These are phyloP conservation scores for Rhegmatorhina hoffmannsi DNA, from an alignment of 2,113 vertebrate genomes.

Conservation along the genomic window DNA sequence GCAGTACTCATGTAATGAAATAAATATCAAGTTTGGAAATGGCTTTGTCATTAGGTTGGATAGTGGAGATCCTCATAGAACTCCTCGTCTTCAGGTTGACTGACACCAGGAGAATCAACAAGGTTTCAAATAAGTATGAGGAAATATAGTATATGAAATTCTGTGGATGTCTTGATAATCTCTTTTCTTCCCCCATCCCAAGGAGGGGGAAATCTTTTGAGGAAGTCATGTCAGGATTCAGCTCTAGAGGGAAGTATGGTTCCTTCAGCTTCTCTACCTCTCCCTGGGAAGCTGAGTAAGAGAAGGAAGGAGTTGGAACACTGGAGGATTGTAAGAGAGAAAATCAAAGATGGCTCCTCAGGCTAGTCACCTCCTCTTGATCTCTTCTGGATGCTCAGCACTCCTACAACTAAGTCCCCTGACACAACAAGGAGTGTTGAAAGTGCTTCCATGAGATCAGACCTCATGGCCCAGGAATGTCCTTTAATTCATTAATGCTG, in stretches of 20 bases:
- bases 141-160: neutral
- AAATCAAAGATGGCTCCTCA: neutral
- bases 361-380: neutral
- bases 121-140: neutral
- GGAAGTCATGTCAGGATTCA: neutral
- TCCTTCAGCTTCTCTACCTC: neutral
- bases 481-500: neutral
- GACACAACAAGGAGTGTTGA: neutral
- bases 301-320: neutral
- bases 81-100: neutral
- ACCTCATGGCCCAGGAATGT: neutral
- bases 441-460: neutral
- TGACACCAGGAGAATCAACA: neutral
- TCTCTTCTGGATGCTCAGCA: neutral
- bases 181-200: neutral
- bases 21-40: neutral
- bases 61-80: neutral
- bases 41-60: neutral
- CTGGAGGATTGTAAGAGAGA: neutral
- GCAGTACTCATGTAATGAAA: neutral
- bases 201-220: neutral
- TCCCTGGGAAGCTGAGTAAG: neutral
- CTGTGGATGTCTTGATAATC: neutral
- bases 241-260: neutral
- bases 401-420: neutral